phyloP scores from a whole-genome alignment of 30 jellyfish, hydroid and myxozoan species.

The Phacellophora camtschatica region DNA sequence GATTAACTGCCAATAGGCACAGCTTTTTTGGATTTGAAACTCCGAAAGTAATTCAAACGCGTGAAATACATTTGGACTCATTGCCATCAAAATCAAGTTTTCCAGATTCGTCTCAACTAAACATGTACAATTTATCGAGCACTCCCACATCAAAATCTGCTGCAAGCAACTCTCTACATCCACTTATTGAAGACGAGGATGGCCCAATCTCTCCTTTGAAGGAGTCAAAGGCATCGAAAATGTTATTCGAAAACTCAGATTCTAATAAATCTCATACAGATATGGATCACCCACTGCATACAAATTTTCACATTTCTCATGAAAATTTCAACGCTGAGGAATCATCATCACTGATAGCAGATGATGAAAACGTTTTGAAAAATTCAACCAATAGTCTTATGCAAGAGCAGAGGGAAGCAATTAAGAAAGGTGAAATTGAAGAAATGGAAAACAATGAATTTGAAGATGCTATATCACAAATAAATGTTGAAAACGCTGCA shows the following conservation, averaged over 20 bases:
- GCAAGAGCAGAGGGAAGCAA: not conserved
- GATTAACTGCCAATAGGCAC: constrained; percentile 71
- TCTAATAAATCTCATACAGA: not conserved
- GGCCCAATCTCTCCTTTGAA: constrained; percentile 64
- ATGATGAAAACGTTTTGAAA: not conserved
- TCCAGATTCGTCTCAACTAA: constrained; percentile 34
- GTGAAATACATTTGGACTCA: constrained; percentile 5
- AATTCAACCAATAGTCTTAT: not conserved
- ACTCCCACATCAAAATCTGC: constrained; percentile 47
- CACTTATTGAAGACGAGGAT: constrained; percentile 93
- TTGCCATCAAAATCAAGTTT: not conserved
- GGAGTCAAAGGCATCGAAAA: not conserved
- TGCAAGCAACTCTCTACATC: too few relatives aligned
- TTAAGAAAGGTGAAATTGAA: too few relatives aligned
- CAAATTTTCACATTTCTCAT: not conserved
- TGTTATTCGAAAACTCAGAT: not conserved
- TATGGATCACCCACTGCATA: not conserved
- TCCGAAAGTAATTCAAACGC: constrained; percentile 45
- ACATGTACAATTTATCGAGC: constrained; percentile 35
- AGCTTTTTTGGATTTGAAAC: constrained; percentile 91
- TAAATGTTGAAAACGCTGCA: not conserved
- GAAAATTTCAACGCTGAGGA: too few relatives aligned
- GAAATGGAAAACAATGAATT: too few relatives aligned
- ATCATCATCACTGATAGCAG: not conserved
- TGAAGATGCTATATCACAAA: not conserved